Evolutionary conservation across 2,113 vertebrate genomes (phyloP).

Genomic region (Mesembrinibis cayennensis): DNA sequence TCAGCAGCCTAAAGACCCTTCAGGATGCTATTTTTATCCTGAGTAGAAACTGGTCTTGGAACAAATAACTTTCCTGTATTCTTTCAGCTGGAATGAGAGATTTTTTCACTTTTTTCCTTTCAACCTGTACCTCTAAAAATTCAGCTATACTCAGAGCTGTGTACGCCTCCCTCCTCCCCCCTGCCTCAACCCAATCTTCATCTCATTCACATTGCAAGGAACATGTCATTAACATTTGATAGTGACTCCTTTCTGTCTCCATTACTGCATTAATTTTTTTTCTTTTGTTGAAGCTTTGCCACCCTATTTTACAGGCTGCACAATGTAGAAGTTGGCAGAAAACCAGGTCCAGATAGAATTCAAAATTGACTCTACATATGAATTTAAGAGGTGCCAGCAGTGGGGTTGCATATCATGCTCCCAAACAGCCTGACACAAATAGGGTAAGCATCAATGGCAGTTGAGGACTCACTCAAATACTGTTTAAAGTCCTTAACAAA

Average conservation of each 20-base stretch:
- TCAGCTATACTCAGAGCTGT: not conserved
- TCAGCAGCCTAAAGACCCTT: not conserved
- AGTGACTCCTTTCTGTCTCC: not conserved
- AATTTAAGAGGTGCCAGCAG: not conserved
- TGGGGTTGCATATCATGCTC: not conserved
- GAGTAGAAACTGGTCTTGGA: not conserved
- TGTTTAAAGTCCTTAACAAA: not conserved
- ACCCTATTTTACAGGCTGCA: not conserved
- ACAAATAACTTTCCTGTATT: not conserved
- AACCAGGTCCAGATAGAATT: not conserved
- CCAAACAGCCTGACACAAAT: not conserved
- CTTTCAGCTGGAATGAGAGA: not conserved
- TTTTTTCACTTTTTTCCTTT: not conserved
- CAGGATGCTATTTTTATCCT: not conserved
- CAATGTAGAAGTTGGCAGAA: not conserved
- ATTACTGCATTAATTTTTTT: not conserved
- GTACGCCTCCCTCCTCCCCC: not conserved
- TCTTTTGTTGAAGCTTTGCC: not conserved
- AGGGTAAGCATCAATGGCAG: not conserved
- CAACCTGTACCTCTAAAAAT: not conserved
- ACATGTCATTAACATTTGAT: not conserved
- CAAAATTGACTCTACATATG: not conserved
- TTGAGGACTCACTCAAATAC: not conserved
- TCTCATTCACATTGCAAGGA: not conserved
- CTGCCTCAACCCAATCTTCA: not conserved